These are phyloP conservation scores for Mus caroli DNA, from an alignment of 2,797 vertebrate species.

Conservation along the genomic window DNA sequence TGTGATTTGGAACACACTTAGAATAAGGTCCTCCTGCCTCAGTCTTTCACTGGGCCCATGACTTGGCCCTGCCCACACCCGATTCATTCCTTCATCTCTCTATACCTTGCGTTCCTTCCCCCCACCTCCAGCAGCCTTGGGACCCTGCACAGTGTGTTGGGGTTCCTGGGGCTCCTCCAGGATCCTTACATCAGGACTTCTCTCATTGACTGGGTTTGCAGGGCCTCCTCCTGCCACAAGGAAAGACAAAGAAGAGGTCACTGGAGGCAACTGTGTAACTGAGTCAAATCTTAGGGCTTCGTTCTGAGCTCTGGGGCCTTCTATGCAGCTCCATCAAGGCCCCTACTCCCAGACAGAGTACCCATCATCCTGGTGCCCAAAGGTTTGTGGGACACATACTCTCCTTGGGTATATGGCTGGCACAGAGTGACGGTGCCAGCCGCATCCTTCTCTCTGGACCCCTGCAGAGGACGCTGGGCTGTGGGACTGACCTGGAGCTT, in stretches of 20 bases:
- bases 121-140: neutral
- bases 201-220: neutral
- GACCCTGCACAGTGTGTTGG: neutral
- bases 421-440: neutral
- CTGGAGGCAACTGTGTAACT: neutral
- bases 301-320: neutral
- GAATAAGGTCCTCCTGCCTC: neutral
- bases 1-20: neutral
- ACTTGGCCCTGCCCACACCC: neutral
- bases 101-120: neutral
- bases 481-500: neutral
- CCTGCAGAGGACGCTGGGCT: neutral
- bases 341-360: neutral
- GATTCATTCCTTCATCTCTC: neutral
- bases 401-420: neutral
- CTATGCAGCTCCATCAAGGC: neutral
- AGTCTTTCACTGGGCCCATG: neutral
- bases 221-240: neutral
- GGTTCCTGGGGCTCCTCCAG: neutral
- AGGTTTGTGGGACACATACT: neutral
- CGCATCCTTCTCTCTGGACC: rapidly evolving
- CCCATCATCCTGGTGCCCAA: neutral
- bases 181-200: neutral
- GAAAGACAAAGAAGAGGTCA: neutral
- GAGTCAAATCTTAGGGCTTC: neutral